Conservation (phyloP, 2,888 invertebrate genomes). For the Drosophila nigricruria region DNA sequence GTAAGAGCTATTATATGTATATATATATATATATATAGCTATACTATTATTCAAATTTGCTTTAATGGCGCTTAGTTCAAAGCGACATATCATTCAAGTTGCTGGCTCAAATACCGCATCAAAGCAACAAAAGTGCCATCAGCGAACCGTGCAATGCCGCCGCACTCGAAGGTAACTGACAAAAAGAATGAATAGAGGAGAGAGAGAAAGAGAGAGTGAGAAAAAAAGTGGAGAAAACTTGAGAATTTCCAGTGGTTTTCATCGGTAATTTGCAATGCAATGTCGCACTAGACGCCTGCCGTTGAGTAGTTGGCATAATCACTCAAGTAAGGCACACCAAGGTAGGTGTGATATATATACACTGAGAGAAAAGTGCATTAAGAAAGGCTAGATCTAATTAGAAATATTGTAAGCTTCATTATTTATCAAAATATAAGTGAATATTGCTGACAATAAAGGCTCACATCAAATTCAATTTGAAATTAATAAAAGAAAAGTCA, state of each 20-base stretch:
- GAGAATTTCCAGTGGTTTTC: constrained; percentile 34
- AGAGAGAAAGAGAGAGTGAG: background rate
- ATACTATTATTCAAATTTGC: constrained; percentile 47
- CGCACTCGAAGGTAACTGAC: constrained; percentile 11
- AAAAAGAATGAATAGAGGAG: constrained; percentile 1
- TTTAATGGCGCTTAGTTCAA: constrained; percentile 12
- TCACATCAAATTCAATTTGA: background rate
- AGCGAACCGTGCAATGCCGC: constrained; percentile 32
- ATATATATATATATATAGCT: constrained; percentile 7
- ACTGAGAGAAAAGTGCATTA: background rate
- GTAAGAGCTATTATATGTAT: no score
- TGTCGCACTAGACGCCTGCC: constrained; percentile 16
- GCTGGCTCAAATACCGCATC: constrained; percentile 42
- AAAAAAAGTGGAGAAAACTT: constrained; percentile 9
- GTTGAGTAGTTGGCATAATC: constrained; percentile 49
- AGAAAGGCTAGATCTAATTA: background rate
- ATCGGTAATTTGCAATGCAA: constrained; percentile 44
- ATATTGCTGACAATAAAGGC: background rate
- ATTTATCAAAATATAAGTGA: background rate
- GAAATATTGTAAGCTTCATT: background rate
- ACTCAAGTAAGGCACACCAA: constrained; percentile 15
- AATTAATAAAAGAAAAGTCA: no score
- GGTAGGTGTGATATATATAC: constrained; percentile 45
- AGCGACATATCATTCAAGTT: constrained; percentile 25
- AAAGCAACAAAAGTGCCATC: constrained; percentile 33